Conservation (phyloP, 2,113 vertebrate genomes). For the Mugil cephalus region DNA sequence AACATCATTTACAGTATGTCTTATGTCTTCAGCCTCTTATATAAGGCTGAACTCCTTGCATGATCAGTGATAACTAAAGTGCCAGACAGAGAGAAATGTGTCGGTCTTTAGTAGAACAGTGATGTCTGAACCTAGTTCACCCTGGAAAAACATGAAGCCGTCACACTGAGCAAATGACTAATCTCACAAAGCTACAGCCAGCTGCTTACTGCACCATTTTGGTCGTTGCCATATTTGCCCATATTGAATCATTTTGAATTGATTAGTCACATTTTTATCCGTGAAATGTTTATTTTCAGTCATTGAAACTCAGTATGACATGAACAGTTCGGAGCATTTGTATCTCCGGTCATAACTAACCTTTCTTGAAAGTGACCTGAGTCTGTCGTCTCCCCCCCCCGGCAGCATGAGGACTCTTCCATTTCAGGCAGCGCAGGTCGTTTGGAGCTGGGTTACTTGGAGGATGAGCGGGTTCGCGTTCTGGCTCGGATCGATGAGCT, state of each 20-base stretch:
- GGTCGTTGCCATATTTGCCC: too few species aligned
- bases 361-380: not conserved
- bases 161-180: not conserved
- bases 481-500: constrained; percentile 89
- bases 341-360: too few species aligned
- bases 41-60: not conserved
- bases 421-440: constrained; percentile 58
- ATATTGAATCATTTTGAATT: too few species aligned
- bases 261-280: not conserved
- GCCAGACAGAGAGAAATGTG: too few species aligned
- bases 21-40: not conserved
- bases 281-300: too few species aligned
- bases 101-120: too few species aligned
- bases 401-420: constrained; percentile 88
- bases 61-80: not conserved
- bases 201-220: not conserved
- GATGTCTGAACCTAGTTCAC: not conserved
- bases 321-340: too few species aligned
- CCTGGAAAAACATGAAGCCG: not conserved
- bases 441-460: constrained; percentile 86
- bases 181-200: not conserved
- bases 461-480: constrained; percentile 88
- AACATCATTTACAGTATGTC: not conserved
- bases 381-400: not conserved
- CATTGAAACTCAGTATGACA: too few species aligned